Evolutionary conservation across 2,888 invertebrate genomes (phyloP).

Genomic region (Eristalis intricaria): DNA sequence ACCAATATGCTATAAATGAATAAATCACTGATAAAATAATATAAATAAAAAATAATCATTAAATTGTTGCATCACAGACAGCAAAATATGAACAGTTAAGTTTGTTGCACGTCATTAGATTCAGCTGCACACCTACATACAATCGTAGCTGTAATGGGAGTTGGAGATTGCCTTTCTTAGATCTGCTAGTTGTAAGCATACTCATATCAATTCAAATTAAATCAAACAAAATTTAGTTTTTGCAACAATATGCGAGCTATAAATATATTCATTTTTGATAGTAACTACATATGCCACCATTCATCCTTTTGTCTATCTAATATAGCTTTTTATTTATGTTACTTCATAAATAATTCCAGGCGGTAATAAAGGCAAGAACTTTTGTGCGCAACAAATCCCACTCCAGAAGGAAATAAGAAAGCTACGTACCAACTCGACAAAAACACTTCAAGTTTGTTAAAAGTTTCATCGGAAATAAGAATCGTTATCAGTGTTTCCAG

Average conservation of each 20-base stretch:
- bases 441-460: constrained; percentile 70
- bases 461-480: constrained; percentile 70
- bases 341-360: constrained; percentile 69
- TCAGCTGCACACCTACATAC: neutral
- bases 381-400: constrained; percentile 51
- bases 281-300: neutral
- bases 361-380: constrained; percentile 61
- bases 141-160: neutral
- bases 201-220: too few species aligned
- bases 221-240: too few species aligned
- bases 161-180: too few species aligned
- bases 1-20: constrained; percentile 64
- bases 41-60: constrained; percentile 70
- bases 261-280: neutral
- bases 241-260: too few species aligned
- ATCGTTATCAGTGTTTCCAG: constrained; percentile 67
- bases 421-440: constrained; percentile 68
- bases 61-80: constrained; percentile 68
- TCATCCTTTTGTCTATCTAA: neutral
- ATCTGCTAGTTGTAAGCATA: too few species aligned
- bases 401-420: constrained; percentile 62
- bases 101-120: constrained; percentile 52
- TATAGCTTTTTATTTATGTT: constrained; percentile 1
- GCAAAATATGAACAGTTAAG: constrained; percentile 62
- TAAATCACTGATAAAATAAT: constrained; percentile 69